Percentiles rank a stretch among this genome's conserved stretches.
Conservation (phyloP, 2,797 vertebrate species). For the Salarias fasciatus region DNA sequence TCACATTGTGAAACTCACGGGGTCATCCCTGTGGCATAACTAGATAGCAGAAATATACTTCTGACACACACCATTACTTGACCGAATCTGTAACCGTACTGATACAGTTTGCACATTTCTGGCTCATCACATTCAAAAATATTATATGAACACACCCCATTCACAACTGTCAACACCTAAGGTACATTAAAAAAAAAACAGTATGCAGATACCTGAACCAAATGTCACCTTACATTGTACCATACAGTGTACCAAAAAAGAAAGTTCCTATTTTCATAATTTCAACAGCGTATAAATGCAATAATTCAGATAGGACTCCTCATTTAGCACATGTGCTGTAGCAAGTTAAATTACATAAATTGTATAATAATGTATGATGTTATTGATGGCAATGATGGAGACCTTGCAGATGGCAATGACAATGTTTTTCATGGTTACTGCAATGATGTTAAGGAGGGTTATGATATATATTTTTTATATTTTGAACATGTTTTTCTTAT, state of each 20-base stretch:
- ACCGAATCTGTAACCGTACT: slow-evolving; percentile 34
- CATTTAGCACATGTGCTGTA: slow-evolving; percentile 82
- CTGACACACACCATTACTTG: slow-evolving; percentile 24
- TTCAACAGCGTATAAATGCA: slow-evolving; percentile 90
- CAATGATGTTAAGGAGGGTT: slow-evolving; percentile 56
- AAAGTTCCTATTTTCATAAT: slow-evolving; percentile 79
- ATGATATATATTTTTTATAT: slow-evolving; percentile 75
- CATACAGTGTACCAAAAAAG: slow-evolving; percentile 71
- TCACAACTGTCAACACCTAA: slow-evolving; percentile 51
- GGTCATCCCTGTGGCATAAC: slow-evolving; percentile 36
- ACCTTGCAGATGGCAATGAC: slow-evolving; percentile 43
- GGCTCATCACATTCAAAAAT: slow-evolving; percentile 21
- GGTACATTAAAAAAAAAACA: slow-evolving; percentile 56
- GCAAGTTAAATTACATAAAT: slow-evolving; percentile 71
- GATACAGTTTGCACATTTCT: slow-evolving; percentile 32
- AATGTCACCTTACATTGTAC: slow-evolving; percentile 73
- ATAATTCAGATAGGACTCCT: slow-evolving; percentile 85
- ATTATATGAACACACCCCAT: slow-evolving; percentile 43
- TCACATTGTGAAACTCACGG: slow-evolving; percentile 44
- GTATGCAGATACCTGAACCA: slow-evolving; percentile 62
- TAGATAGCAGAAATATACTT: slow-evolving; percentile 42
- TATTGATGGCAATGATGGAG: slow-evolving; percentile 44
- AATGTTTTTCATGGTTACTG: slow-evolving; percentile 50
- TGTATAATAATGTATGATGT: slow-evolving; percentile 59
- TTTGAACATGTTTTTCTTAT: slow-evolving; percentile 69